Base-by-base conservation (phyloP, 2,113 vertebrate species). In the Anoplopoma fimbria region DNA sequence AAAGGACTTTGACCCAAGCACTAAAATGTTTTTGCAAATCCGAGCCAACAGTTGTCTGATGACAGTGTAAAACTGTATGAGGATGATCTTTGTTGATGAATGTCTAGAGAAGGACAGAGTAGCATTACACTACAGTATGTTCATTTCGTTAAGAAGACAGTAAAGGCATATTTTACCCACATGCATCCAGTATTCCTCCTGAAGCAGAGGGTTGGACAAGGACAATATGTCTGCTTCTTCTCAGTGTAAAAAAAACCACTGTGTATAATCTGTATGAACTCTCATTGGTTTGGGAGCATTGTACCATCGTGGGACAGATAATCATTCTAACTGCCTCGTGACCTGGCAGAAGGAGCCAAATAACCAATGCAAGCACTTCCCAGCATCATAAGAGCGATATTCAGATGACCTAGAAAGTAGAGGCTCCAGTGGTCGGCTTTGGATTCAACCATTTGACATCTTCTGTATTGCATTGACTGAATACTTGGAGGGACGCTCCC, bases 1-100 rank as follows among this genome's bases (percentile, higher is more conserved):
- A 47, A 34, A 77, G 38, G 15, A 58, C n/a, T 53, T 34, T 57
- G 34, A 38, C 21, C 55, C 23, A 9, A 78, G 76, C 60, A 64
- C 73, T 61, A 73, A 76, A 15, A 53, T 40, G 8, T 34, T 58
- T 75, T 61, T 34, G 33, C 31, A 47, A 83, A 81, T 78, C 63
- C 31, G 19, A 85, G 38, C 80, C 77, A 6, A 38, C 55, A 49
- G 51, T 49, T 80, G 27, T 77, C 64, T 67, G 9, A 40, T 47
- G 49, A 72, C 27, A 15, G 12, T 13, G 33, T 63, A 51, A 77
- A 70, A 81, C 34, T n/a, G n/a, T n/a, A 63, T 3, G 8, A 79
- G 60, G 64, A 47, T 25, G 8, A n/a, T 12, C 7, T 76, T 51
- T 73, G 5, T 65, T 40, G 4, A 74, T 63, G 62, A 72, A 62